Evolutionary conservation across 2,113 vertebrate genomes (phyloP).

Genomic region (Phalacrocorax brasilianus): DNA sequence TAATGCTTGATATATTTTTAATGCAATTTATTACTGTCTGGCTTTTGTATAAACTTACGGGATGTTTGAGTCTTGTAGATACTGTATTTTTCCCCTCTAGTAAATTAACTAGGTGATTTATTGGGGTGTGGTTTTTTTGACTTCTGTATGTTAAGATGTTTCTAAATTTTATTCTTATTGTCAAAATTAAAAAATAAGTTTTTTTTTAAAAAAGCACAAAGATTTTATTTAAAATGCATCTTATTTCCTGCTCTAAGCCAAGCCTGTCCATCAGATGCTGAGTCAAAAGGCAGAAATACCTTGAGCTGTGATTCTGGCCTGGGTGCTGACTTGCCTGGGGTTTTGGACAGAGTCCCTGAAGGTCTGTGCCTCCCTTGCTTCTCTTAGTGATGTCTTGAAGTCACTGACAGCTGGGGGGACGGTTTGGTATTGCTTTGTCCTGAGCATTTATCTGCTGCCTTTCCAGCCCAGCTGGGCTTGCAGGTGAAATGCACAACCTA

Average conservation of each 20-base stretch:
- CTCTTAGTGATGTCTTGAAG: background rate
- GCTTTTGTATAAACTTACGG: slow-evolving; percentile 18
- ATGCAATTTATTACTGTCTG: background rate
- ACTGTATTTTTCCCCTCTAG: slow-evolving; percentile 7
- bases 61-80: background rate
- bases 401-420: background rate
- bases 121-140: background rate
- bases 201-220: background rate
- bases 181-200: background rate
- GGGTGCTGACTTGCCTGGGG: background rate
- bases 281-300: background rate
- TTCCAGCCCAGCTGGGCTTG: background rate
- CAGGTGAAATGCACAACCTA: background rate
- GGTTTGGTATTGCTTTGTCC: background rate
- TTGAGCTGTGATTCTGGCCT: background rate
- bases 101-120: slow-evolving; percentile 33
- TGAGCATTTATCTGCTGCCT: background rate
- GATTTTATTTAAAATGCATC: background rate
- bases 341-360: background rate
- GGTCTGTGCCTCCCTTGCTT: background rate
- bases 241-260: background rate
- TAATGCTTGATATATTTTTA: slow-evolving; percentile 18
- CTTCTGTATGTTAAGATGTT: background rate
- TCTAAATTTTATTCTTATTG: background rate
- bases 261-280: background rate